Evolutionary conservation across 2,113 vertebrate species (phyloP), one percentile per base, ranked within the genome.

Genomic region (Sander vitreus): DNA sequence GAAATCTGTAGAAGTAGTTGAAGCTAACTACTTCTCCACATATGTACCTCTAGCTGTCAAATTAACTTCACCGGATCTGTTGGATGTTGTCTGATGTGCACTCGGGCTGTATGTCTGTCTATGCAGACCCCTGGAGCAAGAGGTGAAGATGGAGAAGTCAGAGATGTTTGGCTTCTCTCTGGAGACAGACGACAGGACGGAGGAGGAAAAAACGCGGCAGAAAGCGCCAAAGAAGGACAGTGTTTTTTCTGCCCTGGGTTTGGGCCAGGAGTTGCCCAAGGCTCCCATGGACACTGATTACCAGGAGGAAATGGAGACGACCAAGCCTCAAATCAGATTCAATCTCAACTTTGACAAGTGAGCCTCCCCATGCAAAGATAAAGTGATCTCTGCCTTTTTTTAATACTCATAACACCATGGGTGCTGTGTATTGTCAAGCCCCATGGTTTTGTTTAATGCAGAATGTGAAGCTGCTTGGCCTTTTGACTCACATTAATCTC

Each of bases 261-360:
- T 93, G 62, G 89, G 95, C 9, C 58, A 83, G 0, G 94, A 94
- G 45, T 71, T 90, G 8, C 93, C 94, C 39, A 94, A 91, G 68
- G 94, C 94, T 3, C 95, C 96, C 27, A 97, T 97, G 96, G 97
- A 98, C 88, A 96, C 96, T 4, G 92, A 96, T 36, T 96, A 95
- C 23, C 95, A 95, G 76, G 95, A 97, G 90, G 95, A 97, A 30
- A 87, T 96, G 55, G 92, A 94, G 65, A 0, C 58, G 0, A 62
- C 76, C 19, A 87, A 85, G 58, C 92, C 94, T 39, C 63, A 93
- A 88, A 85, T 97, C 74, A 96, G 93, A 83, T 93, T 97, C 71
- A 96, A 97, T 48, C 88, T 94, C 67, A 92, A 89, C 19, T 86
- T 96, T 92, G 91, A 95, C 69, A 96, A 88, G 93, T 95, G 94